Evolutionary conservation across 2,888 invertebrate genomes (phyloP).

Genomic region (Sarcophaga variegata): DNA sequence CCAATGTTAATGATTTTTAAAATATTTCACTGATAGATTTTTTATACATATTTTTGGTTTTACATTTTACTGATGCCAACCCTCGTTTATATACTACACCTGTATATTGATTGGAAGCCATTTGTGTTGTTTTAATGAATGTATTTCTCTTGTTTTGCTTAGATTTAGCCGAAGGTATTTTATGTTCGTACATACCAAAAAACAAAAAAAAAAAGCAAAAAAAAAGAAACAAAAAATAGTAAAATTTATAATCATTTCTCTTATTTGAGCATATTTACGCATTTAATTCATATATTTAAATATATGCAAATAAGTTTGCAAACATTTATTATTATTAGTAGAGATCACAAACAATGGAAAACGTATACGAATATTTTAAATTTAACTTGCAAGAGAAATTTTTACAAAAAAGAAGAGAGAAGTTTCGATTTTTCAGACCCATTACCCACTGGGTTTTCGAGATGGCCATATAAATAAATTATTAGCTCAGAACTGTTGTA

Average conservation of each 20-base stretch:
- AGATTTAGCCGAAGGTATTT: conserved; percentile 54
- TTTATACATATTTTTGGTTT: neutral
- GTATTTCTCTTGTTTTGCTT: conserved; percentile 64
- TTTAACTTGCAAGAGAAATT: too few relatives aligned
- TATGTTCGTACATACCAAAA: conserved; percentile 38
- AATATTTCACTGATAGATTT: too few relatives aligned
- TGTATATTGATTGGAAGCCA: conserved; percentile 47
- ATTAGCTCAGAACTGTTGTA: too few relatives aligned
- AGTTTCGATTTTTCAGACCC: too few relatives aligned
- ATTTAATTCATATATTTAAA: conserved; percentile 72
- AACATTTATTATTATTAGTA: neutral
- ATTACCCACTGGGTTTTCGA: too few relatives aligned
- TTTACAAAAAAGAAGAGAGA: too few relatives aligned
- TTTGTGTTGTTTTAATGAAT: conserved; percentile 63
- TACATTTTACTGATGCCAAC: neutral
- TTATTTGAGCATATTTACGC: conserved; percentile 59
- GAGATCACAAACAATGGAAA: too few relatives aligned
- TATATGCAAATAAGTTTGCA: conserved; percentile 67
- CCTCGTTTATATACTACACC: conserved; percentile 8
- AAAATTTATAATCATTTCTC: conserved; percentile 14
- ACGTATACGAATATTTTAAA: too few relatives aligned
- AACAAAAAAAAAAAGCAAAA: neutral
- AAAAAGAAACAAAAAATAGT: too few relatives aligned
- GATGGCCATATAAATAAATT: too few relatives aligned
- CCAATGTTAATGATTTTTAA: too few relatives aligned